Evolutionary conservation across 2,797 vertebrate genomes (phyloP), one percentile per base, ranked within the genome.

Genomic region (Typhlichthys eigenmanni): DNA sequence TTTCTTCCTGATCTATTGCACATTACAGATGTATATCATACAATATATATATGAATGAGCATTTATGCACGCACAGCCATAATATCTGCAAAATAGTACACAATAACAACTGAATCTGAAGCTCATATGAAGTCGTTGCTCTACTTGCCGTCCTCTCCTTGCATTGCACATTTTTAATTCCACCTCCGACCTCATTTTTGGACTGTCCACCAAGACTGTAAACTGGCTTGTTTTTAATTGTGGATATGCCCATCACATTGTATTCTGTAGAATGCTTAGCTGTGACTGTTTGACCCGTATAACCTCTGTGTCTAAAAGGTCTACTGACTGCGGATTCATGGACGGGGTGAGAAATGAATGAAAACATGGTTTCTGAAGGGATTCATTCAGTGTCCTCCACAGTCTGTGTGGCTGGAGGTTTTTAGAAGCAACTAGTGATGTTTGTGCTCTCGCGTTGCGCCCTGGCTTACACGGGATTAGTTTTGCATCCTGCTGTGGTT

Each of bases 1-100:
- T 81, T 51, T 76, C 52, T 63, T 72, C 46, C 66, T 29, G 55
- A 72, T 74, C 76, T 75, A 69, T 74, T 62, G 54, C 16, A 17
- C 16, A 83, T 84, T 56, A 78, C 80, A 82, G 79, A 29, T 29
- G 24, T 29, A 29, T 29, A 29, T 81, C 65, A 10, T 19, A 24
- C 73, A 76, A 69, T 83, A 84, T 78, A 75, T 64, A 55, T 76
- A 73, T 46, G 62, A 73, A 68, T 76, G 64, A 74, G 71, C 86
- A 80, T 84, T 78, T 79, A 85, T 85, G 79, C 86, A 85, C 83
- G 79, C 87, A 88, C 84, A 87, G 85, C 73, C 70, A 66, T 73
- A 55, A 62, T 85, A 85, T 69, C 82, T 86, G 78, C 75, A 78
- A 70, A 76, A 52, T n/a, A 74, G 68, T 64, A 83, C 56, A 64